phyloP scores from a whole-genome alignment of 1,140 invertebrate genomes.

The Prorops nasuta region DNA sequence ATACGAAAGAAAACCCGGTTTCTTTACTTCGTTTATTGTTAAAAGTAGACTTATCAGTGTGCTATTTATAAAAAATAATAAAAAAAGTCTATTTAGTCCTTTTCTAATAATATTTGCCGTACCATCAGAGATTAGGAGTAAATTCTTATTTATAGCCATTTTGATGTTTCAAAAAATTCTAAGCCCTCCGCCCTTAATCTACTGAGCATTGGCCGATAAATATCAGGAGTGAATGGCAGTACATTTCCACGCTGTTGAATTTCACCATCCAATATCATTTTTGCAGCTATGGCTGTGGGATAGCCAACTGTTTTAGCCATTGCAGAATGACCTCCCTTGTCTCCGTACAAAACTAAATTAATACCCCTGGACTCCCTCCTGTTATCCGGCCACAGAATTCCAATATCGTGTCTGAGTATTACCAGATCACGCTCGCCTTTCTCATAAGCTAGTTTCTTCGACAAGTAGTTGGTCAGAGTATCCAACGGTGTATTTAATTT shows the following conservation, averaged over 20 bases:
- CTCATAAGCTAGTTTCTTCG: conserved; percentile 77
- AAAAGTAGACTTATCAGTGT: not conserved
- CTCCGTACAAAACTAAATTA: conserved; percentile 92
- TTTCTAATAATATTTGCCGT: not conserved
- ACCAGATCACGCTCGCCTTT: conserved; percentile 90
- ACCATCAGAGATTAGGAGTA: not conserved
- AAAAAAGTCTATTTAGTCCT: not conserved
- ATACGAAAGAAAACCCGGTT: conserved; percentile 5
- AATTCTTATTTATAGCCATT: conserved; percentile 39
- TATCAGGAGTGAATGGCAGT: conserved; percentile 83
- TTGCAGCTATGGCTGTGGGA: conserved; percentile 92
- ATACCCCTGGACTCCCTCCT: conserved; percentile 81
- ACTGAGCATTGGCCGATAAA: conserved; percentile 87
- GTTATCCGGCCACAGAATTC: conserved; percentile 88
- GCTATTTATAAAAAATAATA: not conserved
- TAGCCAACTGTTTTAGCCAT: conserved; percentile 98
- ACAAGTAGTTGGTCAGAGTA: conserved; percentile 87
- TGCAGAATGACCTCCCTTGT: conserved; percentile 81
- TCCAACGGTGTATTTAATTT: conserved; percentile 89
- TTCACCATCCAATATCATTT: conserved; percentile 98
- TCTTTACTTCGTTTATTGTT: not conserved
- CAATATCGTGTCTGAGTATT: conserved; percentile 90
- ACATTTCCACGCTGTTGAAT: conserved; percentile 93
- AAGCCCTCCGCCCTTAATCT: conserved; percentile 84
- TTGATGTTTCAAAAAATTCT: conserved; percentile 70